A percentile compares a stretch with the other conserved stretches of the same genome.
phyloP scores from a whole-genome alignment of 1,140 invertebrate species.

The Venturia canescens region DNA sequence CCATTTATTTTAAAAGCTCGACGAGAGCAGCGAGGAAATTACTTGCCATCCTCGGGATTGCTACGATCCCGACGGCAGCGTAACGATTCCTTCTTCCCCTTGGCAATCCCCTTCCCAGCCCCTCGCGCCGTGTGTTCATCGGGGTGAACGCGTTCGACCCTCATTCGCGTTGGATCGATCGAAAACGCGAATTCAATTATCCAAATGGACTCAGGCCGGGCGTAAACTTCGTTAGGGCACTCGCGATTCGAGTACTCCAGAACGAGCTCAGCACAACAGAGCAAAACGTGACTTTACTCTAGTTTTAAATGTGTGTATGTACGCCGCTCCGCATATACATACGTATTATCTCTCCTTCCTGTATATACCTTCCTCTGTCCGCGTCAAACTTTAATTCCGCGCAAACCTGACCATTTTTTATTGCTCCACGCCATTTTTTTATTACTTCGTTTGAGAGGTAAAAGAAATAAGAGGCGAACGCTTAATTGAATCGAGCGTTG shows the following conservation, averaged over 20 bases:
- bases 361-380: too few relatives aligned
- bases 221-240: slow-evolving; percentile 44
- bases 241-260: slow-evolving; percentile 32
- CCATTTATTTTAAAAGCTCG: slow-evolving; percentile 33
- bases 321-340: neutral
- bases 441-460: too few relatives aligned
- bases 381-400: too few relatives aligned
- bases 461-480: too few relatives aligned
- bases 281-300: neutral
- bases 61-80: slow-evolving; percentile 1
- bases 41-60: slow-evolving; percentile 22
- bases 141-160: slow-evolving; percentile 1
- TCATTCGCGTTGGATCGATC: slow-evolving; percentile 39
- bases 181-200: slow-evolving; percentile 46
- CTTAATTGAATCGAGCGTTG: too few relatives aligned
- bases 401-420: too few relatives aligned
- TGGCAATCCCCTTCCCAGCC: neutral
- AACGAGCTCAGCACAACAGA: slow-evolving; percentile 10
- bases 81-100: slow-evolving; percentile 6
- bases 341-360: too few relatives aligned
- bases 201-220: slow-evolving; percentile 44
- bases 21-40: slow-evolving; percentile 40
- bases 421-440: too few relatives aligned
- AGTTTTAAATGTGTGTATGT: neutral
- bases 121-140: neutral